phyloP scores from a whole-genome alignment of 2,888 invertebrate species.

The Eupeodes latifasciatus region DNA sequence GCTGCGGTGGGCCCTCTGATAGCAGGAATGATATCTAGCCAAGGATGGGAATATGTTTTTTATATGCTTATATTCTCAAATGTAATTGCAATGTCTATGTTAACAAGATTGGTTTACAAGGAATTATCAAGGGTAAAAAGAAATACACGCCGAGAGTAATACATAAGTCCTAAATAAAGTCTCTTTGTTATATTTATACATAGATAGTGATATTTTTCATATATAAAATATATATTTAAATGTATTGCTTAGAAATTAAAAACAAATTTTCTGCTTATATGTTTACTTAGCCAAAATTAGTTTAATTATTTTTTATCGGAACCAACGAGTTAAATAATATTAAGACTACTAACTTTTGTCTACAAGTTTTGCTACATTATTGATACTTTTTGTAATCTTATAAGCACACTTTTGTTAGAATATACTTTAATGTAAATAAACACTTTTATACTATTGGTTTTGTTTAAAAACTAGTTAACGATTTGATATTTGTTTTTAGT shows the following conservation, averaged over 20 bases:
- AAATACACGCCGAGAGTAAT: conserved; percentile 63
- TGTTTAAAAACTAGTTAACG: background rate
- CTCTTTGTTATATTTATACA: conserved; percentile 18
- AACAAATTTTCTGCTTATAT: conserved; percentile 9
- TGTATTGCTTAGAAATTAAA: conserved; percentile 30
- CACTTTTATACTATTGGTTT: conserved; percentile 31
- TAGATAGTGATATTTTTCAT: conserved; percentile 63
- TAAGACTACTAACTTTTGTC: conserved; percentile 9
- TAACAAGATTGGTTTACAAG: conserved; percentile 85
- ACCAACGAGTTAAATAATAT: conserved; percentile 29
- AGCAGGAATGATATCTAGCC: conserved; percentile 91
- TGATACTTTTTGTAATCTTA: conserved; percentile 11
- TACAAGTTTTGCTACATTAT: conserved; percentile 29
- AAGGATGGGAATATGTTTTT: conserved; percentile 94
- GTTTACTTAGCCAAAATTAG: conserved; percentile 20
- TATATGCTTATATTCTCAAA: conserved; percentile 95
- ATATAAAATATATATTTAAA: background rate
- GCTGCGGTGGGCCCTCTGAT: conserved; percentile 96
- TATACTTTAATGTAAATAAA: conserved; percentile 58
- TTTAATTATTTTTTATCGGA: conserved; percentile 28
- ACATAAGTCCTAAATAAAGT: background rate
- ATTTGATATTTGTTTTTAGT: background rate
- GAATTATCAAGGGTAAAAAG: conserved; percentile 81
- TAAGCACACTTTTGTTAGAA: conserved; percentile 19
- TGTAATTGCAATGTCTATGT: conserved; percentile 89